Evolutionary conservation across 35 echinoderm and acorn worm species (phyloP).

Genomic region (Eucidaris tribuloides): DNA sequence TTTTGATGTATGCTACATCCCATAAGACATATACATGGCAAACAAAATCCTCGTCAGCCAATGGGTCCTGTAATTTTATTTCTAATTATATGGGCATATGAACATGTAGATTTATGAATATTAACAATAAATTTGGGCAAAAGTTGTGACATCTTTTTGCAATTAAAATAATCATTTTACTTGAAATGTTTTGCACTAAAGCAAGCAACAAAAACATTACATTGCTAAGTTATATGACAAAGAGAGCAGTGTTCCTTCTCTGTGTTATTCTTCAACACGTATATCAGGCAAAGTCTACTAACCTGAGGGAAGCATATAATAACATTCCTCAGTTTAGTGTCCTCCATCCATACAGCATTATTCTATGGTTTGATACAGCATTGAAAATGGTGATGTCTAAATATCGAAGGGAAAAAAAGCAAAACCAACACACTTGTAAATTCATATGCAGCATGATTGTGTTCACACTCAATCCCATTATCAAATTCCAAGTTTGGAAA

Average conservation of each 20-base stretch:
- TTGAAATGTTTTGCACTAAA: no score
- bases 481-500: not conserved
- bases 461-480: not conserved
- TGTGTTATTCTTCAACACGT: not conserved
- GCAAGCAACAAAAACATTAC: no score
- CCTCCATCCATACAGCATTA: conserved; percentile 91
- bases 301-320: conserved; percentile 95
- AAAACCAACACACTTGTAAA: not conserved
- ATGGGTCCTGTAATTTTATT: not conserved
- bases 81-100: not conserved
- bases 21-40: not conserved
- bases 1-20: no score
- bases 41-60: not conserved
- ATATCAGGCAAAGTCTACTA: not conserved
- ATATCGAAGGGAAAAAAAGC: not conserved
- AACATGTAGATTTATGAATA: no score
- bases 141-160: no score
- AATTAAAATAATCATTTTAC: no score
- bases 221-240: no score
- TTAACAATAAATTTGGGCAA: no score
- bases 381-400: conserved; percentile 69
- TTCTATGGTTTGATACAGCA: conserved; percentile 58
- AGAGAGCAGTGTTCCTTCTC: not conserved
- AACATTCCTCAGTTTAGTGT: conserved; percentile 81
- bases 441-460: not conserved